A percentile compares a stretch with the other conserved stretches of the same genome.
Conservation (phyloP, 2,113 vertebrate genomes). For the Cervus canadensis region DNA sequence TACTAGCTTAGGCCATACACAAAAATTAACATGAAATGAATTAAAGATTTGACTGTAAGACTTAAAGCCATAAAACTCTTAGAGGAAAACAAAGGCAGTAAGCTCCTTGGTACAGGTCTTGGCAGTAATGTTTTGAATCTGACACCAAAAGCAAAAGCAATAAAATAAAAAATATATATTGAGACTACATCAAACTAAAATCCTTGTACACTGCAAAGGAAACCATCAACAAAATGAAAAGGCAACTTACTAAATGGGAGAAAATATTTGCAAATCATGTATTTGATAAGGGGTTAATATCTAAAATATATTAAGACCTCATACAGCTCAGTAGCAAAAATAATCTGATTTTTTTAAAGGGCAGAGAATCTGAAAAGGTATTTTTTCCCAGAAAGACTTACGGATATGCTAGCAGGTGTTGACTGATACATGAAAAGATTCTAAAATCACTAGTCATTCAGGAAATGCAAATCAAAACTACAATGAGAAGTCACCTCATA, state of each 20-base stretch:
- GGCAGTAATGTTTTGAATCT: background rate
- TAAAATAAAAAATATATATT: background rate
- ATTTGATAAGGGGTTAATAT: background rate
- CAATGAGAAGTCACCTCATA: background rate
- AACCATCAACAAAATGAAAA: background rate
- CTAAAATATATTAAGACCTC: background rate
- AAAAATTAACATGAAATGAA: background rate
- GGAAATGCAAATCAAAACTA: background rate
- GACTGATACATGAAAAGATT: background rate
- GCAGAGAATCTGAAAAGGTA: background rate
- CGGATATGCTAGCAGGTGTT: background rate
- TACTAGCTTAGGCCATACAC: background rate
- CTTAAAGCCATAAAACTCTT: background rate
- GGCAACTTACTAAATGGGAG: background rate
- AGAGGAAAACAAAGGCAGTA: background rate
- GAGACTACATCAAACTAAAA: background rate
- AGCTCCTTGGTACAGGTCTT: background rate
- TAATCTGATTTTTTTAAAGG: background rate
- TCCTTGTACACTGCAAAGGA: background rate
- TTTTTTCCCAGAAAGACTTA: background rate
- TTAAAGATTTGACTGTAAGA: background rate
- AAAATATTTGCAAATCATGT: background rate
- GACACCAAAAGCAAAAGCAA: background rate
- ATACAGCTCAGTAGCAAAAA: background rate
- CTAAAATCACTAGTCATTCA: background rate